Evolutionary conservation across 2,797 vertebrate genomes (phyloP).

Genomic region (Nannoperca australis): DNA sequence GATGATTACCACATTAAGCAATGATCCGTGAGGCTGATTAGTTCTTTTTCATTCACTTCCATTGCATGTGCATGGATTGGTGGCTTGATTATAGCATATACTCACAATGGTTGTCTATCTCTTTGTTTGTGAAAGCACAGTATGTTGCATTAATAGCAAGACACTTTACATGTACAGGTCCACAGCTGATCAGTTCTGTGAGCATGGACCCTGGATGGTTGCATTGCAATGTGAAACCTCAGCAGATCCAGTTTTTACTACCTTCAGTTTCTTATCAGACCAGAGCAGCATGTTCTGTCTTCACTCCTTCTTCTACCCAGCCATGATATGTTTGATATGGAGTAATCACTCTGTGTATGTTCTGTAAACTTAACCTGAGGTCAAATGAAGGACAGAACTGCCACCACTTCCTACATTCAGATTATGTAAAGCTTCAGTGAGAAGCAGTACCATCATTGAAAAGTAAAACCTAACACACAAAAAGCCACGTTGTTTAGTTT

Average conservation of each 20-base stretch:
- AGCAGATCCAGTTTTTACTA: neutral
- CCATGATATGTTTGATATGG: neutral
- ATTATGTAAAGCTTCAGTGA: slow-evolving; percentile 1
- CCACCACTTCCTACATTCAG: neutral
- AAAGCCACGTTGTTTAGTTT: neutral
- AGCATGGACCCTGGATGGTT: neutral
- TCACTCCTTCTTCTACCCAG: neutral
- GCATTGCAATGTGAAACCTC: neutral
- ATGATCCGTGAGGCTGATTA: slow-evolving; percentile 44
- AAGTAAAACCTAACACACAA: neutral
- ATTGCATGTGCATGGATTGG: slow-evolving; percentile 30
- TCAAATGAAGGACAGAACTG: neutral
- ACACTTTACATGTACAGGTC: neutral
- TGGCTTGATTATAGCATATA: slow-evolving; percentile 25
- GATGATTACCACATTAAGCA: slow-evolving; percentile 43
- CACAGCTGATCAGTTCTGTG: slow-evolving; percentile 2
- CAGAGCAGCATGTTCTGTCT: neutral
- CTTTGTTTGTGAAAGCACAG: slow-evolving; percentile 7
- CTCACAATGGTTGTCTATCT: neutral
- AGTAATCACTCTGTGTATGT: neutral
- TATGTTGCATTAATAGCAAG: slow-evolving; percentile 6
- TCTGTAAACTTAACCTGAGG: neutral
- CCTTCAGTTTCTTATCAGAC: slow-evolving; percentile 5
- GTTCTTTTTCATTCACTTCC: slow-evolving; percentile 28
- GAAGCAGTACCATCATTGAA: neutral